Evolutionary conservation across 2,888 invertebrate genomes (phyloP).

Genomic region (Dermolepida albohirtum): DNA sequence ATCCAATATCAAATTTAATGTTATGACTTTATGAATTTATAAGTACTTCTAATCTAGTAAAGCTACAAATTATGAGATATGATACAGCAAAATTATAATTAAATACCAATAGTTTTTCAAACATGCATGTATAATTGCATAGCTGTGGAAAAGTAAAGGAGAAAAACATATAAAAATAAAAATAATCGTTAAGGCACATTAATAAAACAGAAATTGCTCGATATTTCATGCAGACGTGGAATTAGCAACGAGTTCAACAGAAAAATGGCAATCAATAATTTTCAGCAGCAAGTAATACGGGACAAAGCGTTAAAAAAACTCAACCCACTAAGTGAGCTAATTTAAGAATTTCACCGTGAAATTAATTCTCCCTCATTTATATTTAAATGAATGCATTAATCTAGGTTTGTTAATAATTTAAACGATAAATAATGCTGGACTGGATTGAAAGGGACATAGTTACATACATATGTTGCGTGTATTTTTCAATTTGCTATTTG

Average conservation of each 20-base stretch:
- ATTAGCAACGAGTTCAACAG: conserved; percentile 22
- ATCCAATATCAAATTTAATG: too few relatives aligned
- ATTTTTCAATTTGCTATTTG: conserved; percentile 34
- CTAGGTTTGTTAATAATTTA: conserved; percentile 39
- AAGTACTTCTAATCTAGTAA: too few relatives aligned
- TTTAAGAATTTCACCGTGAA: conserved; percentile 42
- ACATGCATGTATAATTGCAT: too few relatives aligned
- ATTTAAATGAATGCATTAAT: conserved; percentile 45
- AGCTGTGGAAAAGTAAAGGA: too few relatives aligned
- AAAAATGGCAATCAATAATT: conserved; percentile 27
- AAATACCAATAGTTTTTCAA: too few relatives aligned
- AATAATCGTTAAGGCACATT: neutral
- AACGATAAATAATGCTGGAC: conserved; percentile 38
- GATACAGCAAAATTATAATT: too few relatives aligned
- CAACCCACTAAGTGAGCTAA: conserved; percentile 27
- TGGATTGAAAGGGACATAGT: conserved; percentile 34
- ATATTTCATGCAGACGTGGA: conserved; percentile 27
- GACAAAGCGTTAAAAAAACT: conserved; percentile 12
- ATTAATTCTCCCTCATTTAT: conserved; percentile 43
- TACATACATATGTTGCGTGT: conserved; percentile 8
- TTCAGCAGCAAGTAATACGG: conserved; percentile 18
- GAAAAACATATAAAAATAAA: too few relatives aligned
- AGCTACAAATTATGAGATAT: too few relatives aligned
- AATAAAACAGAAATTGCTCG: conserved; percentile 18
- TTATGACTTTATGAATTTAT: too few relatives aligned